These are phyloP conservation scores for Semnornis frantzii DNA, from an alignment of 2,113 vertebrate genomes.

Conservation along the genomic window DNA sequence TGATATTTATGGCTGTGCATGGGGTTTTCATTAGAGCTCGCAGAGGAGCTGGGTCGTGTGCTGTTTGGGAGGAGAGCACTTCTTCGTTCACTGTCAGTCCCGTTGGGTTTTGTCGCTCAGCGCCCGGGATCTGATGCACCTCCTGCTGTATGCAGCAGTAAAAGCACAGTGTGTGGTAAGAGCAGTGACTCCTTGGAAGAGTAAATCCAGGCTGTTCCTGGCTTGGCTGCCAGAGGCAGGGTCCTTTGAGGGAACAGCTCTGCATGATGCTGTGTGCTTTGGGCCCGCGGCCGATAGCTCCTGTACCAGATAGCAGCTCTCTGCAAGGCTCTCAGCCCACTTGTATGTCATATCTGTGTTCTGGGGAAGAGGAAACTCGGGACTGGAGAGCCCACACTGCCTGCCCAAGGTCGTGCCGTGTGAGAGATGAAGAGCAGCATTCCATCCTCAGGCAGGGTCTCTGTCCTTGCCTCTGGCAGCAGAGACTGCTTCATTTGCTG, in stretches of 20 bases:
- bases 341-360: slow-evolving; percentile 16
- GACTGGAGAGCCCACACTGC: neutral
- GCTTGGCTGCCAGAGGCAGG: neutral
- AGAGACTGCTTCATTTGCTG: neutral
- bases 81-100: neutral
- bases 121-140: neutral
- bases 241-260: neutral
- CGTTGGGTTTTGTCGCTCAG: neutral
- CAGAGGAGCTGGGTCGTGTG: neutral
- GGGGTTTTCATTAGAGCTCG: neutral
- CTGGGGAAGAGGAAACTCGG: slow-evolving; percentile 38
- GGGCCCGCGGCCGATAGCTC: slow-evolving; percentile 3
- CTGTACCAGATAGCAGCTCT: slow-evolving; percentile 22
- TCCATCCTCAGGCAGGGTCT: neutral
- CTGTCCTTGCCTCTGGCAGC: neutral
- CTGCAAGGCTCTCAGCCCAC: slow-evolving; percentile 36
- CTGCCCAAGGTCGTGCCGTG: slow-evolving; percentile 20
- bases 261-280: neutral
- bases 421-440: neutral
- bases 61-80: neutral
- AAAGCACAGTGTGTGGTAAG: fast-evolving
- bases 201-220: neutral
- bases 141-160: neutral
- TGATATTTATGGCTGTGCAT: slow-evolving; percentile 1
- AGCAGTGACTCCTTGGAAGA: neutral